phyloP scores from a whole-genome alignment of 2,888 invertebrate genomes.

The Pachymerium ferrugineum region DNA sequence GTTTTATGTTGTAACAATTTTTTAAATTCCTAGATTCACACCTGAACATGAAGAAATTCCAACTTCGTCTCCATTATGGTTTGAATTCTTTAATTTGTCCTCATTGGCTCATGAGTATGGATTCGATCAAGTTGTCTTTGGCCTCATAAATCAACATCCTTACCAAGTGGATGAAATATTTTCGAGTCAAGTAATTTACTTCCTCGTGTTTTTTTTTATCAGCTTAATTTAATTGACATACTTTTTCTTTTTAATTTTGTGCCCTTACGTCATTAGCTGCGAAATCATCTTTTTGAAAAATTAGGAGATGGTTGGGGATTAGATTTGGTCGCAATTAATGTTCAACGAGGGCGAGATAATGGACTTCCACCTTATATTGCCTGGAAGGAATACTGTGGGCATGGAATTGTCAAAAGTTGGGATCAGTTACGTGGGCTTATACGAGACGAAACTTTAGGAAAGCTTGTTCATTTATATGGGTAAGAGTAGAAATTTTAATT shows the following conservation, averaged over 20 bases:
- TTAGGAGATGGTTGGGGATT: constrained; percentile 38
- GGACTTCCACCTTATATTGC: constrained; percentile 40
- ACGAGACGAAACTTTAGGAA: constrained; percentile 39
- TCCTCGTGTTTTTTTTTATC: not conserved
- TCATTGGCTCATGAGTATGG: constrained; percentile 36
- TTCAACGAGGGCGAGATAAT: constrained; percentile 41
- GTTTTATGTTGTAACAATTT: not conserved
- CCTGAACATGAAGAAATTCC: constrained; percentile 36
- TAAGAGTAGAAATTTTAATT: constrained; percentile 33
- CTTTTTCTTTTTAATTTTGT: not conserved
- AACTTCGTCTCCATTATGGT: constrained; percentile 35
- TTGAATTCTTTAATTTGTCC: constrained; percentile 36
- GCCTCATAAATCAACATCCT: constrained; percentile 36
- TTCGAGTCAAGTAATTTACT: constrained; percentile 33
- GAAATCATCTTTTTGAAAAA: constrained; percentile 39
- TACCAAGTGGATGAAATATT: constrained; percentile 37
- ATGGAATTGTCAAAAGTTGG: constrained; percentile 38
- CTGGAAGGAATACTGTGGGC: constrained; percentile 40
- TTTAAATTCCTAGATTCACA: constrained; percentile 30
- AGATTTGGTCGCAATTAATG: constrained; percentile 41
- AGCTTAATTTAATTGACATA: constrained; percentile 32
- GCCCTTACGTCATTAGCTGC: constrained; percentile 35
- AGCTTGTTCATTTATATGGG: constrained; percentile 38
- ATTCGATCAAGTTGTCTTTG: constrained; percentile 36
- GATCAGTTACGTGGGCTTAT: constrained; percentile 41